Evolutionary conservation across 1,140 invertebrate species (phyloP).

Genomic region (Oryctes rhinoceros): DNA sequence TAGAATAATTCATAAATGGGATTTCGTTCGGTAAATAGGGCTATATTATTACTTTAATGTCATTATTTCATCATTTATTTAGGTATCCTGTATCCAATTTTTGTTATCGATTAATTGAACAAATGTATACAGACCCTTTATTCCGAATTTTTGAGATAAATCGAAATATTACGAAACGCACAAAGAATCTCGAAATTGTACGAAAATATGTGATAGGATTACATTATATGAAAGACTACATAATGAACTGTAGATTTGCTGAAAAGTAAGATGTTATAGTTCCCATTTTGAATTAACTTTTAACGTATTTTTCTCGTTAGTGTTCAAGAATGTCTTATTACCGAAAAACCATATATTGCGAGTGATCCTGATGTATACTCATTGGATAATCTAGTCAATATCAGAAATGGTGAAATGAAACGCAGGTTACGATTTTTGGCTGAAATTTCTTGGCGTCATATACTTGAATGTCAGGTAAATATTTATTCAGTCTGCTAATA

Average conservation of each 20-base stretch:
- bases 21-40: conserved; percentile 68
- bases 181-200: conserved; percentile 69
- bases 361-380: conserved; percentile 79
- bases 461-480: conserved; percentile 74
- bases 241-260: conserved; percentile 72
- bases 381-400: conserved; percentile 76
- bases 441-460: conserved; percentile 69
- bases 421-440: conserved; percentile 70
- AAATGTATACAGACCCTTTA: conserved; percentile 81
- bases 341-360: conserved; percentile 69
- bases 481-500: not conserved
- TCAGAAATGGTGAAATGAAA: conserved; percentile 71
- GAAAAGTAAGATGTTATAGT: conserved; percentile 63
- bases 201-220: conserved; percentile 71
- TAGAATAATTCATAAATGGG: conserved; percentile 78
- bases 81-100: conserved; percentile 85
- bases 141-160: conserved; percentile 81
- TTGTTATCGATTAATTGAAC: conserved; percentile 78
- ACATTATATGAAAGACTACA: conserved; percentile 74
- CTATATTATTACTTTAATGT: not conserved
- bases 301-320: conserved; percentile 58
- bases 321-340: conserved; percentile 67
- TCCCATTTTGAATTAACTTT: conserved; percentile 47
- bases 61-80: conserved; percentile 49
- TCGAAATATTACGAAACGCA: conserved; percentile 70